Conservation (phyloP, 2,797 vertebrate species). For the Argentina silus region DNA sequence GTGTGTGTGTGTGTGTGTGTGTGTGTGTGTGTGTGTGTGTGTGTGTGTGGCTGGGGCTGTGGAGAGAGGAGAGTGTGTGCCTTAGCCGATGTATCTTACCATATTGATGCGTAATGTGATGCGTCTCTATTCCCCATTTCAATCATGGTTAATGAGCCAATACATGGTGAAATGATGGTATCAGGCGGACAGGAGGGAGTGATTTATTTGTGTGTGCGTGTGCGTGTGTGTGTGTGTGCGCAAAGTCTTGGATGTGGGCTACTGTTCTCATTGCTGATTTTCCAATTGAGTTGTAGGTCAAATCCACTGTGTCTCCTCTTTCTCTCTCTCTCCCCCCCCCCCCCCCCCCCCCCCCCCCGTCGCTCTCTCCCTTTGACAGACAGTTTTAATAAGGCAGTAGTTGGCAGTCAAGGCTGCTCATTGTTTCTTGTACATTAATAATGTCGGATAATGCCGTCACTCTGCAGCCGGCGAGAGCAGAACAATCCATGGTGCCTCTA, state of each 20-base stretch:
- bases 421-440: conserved; percentile 58
- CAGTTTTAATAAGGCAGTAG: conserved; percentile 55
- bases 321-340: conserved; percentile 4
- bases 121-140: background rate
- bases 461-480: conserved; percentile 33
- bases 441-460: conserved; percentile 34
- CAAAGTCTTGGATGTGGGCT: background rate
- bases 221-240: background rate
- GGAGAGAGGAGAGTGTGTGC: background rate
- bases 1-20: conserved; percentile 37
- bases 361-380: conserved; percentile 5
- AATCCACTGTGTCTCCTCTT: background rate
- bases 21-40: conserved; percentile 3
- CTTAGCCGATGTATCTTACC: background rate
- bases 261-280: background rate
- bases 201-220: background rate
- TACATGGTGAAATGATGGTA: background rate
- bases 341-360: conserved; percentile 18
- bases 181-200: background rate
- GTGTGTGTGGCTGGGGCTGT: conserved; percentile 13
- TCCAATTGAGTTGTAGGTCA: conserved; percentile 1
- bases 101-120: background rate
- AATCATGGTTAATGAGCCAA: background rate
- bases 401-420: conserved; percentile 26
- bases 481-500: conserved; percentile 41